A percentile compares a stretch with the other conserved stretches of the same genome.
Conservation (phyloP, 2,113 vertebrate genomes). For the Nerophis ophidion region DNA sequence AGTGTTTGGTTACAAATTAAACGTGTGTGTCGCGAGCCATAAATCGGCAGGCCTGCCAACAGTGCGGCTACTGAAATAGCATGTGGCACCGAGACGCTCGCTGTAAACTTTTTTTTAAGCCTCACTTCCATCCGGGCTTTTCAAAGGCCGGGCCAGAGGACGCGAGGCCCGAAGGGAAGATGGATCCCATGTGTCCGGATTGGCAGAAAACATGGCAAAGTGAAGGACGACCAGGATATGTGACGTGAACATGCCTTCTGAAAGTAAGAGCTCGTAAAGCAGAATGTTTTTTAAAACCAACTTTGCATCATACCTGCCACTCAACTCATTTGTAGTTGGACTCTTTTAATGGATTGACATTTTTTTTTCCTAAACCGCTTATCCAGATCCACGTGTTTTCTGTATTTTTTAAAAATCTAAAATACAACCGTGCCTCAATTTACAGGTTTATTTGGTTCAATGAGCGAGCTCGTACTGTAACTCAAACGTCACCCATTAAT, state of each 20-base stretch:
- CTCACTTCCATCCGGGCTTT: conserved; percentile 57
- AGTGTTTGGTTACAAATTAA: conserved; percentile 99
- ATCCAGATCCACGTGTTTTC: too few species aligned
- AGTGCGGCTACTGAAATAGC: conserved; percentile 72
- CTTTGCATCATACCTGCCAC: too few species aligned
- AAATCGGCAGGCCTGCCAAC: conserved; percentile 80
- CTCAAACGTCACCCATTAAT: too few species aligned
- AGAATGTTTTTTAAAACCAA: too few species aligned
- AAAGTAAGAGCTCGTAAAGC: neutral
- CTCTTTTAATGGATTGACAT: too few species aligned
- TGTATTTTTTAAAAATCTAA: too few species aligned
- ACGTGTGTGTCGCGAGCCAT: conserved; percentile 89
- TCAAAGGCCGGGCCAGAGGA: conserved; percentile 47
- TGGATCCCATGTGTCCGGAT: conserved; percentile 52
- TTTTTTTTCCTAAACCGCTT: too few species aligned
- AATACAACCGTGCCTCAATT: too few species aligned
- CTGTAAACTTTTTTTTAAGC: conserved; percentile 76
- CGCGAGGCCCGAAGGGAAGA: conserved; percentile 30
- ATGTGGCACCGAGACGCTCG: conserved; percentile 67
- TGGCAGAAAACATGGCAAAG: neutral
- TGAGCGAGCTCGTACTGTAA: too few species aligned
- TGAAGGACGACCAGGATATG: neutral
- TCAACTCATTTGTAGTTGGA: too few species aligned
- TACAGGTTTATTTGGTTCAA: too few species aligned
- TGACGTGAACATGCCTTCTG: neutral